These are phyloP conservation scores for Eucidaris tribuloides DNA, from an alignment of 35 echinoderm and acorn worm species.

Conservation along the genomic window DNA sequence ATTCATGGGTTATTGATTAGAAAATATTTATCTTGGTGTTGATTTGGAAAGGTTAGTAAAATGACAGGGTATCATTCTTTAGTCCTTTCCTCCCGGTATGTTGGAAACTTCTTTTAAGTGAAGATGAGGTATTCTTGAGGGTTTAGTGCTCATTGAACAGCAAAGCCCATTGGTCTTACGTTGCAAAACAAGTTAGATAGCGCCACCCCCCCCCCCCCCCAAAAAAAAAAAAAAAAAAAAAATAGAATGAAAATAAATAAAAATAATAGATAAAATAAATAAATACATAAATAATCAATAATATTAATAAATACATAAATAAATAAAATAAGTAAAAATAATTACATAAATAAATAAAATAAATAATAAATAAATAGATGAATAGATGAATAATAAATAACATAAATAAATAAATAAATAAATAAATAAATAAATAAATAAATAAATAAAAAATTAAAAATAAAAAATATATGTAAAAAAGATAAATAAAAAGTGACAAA, in stretches of 20 bases:
- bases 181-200: too few relatives aligned
- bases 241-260: background rate
- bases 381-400: background rate
- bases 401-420: background rate
- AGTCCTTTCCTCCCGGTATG: too few relatives aligned
- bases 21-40: too few relatives aligned
- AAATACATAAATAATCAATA: background rate
- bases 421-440: background rate
- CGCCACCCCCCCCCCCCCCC: too few relatives aligned
- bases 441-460: background rate
- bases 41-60: too few relatives aligned
- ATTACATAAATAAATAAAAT: background rate
- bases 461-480: background rate
- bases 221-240: background rate
- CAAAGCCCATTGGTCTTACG: too few relatives aligned
- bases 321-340: background rate
- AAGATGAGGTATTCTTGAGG: too few relatives aligned
- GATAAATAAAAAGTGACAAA: background rate
- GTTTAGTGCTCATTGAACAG: too few relatives aligned
- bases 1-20: too few relatives aligned
- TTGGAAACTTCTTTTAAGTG: too few relatives aligned
- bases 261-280: background rate
- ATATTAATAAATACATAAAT: background rate
- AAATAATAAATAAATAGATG: background rate
- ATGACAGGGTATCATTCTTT: too few relatives aligned